Percentiles rank a stretch among this genome's conserved stretches.
phyloP scores from a whole-genome alignment of 2,113 vertebrate genomes.

The Clarias batrachus region DNA sequence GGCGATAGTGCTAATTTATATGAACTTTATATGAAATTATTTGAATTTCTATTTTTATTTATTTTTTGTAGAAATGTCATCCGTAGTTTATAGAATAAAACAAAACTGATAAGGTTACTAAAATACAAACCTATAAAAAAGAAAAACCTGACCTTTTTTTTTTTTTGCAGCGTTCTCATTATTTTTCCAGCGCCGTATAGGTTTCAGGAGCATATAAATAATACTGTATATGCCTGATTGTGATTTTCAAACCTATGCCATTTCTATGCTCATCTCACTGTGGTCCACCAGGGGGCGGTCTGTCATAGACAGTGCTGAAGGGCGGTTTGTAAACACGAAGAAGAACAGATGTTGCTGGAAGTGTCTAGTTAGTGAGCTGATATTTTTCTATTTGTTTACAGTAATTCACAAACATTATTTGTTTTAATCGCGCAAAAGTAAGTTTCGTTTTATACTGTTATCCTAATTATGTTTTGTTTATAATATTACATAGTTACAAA shows the following conservation, averaged over 20 bases:
- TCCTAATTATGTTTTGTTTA: neutral
- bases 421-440: neutral
- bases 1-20: too few species aligned
- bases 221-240: neutral
- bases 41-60: too few species aligned
- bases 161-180: too few species aligned
- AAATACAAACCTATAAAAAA: too few species aligned
- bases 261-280: neutral
- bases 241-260: too few species aligned
- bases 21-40: too few species aligned
- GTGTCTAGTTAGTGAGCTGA: neutral
- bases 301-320: neutral
- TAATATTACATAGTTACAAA: neutral
- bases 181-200: neutral
- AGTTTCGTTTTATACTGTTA: neutral
- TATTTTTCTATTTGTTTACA: neutral
- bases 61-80: too few species aligned
- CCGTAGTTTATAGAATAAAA: too few species aligned
- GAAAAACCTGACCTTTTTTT: too few species aligned
- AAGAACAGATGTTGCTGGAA: neutral
- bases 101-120: too few species aligned
- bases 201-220: neutral
- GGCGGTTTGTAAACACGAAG: neutral
- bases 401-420: neutral
- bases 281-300: neutral